Evolutionary conservation across 2,888 invertebrate genomes (phyloP), one percentile per base, ranked within the genome.

Genomic region (Oxytorus armatus): DNA sequence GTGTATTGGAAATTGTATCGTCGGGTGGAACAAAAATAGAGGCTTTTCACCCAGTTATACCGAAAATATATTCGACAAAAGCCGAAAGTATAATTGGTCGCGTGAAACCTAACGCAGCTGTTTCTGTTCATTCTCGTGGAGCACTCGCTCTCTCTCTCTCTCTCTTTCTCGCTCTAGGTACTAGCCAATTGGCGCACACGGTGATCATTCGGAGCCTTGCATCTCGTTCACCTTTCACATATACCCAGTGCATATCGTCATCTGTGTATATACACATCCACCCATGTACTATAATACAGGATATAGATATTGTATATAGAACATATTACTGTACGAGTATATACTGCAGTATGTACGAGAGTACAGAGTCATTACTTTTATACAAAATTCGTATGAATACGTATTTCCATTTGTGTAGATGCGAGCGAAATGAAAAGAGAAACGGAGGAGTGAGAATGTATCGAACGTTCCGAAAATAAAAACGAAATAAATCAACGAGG

Each of bases 51-150:
- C 49, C 63, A 42, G 72, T 76, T 79, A 63, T 57, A 51, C 25
- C 44, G 44, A 63, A 79, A 79, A 73, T 63, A 73, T 73, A 73
- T 63, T 73, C 69, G 76, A 47, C 66, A 61, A 72, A 76, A 79
- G 79, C 77, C 65, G 69, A 79, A 75, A 75, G 80, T 80, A 77
- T 82, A 82, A 82, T 82, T 80, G 77, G 66, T 77, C 66, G 66
- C 82, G 77, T 80, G 79, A 59, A 77, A 74, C 74, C 82, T 75
- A 77, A 77, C 70, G 77, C 82, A 82, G 77, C 77, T 82, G 79
- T 29, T 29, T 5, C 29, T 2, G 55, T 47, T 33, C 63, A 47
- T 75, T 75, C 55, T 61, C 49, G 55, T n/a, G 29, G 8, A 49
- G 23, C 39, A 55, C 0, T 29, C 10, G 14, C 68, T 61, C 47